These are phyloP conservation scores for Cephus pygmeus DNA, from an alignment of 2,888 invertebrate genomes.

Conservation along the genomic window DNA sequence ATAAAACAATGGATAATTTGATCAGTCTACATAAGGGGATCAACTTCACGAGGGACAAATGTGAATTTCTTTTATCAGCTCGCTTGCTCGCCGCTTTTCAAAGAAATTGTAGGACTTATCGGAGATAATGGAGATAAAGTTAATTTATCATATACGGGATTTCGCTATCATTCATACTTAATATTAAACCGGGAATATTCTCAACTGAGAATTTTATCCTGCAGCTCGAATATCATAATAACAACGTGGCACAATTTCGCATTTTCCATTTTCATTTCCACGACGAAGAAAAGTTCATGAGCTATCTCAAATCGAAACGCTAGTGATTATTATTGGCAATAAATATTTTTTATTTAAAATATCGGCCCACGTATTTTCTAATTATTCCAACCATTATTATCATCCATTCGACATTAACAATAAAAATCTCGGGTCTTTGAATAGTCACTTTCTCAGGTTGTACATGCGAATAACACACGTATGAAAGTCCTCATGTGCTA, in stretches of 20 bases:
- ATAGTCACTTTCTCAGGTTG: not conserved
- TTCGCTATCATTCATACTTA: not conserved
- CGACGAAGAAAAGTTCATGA: not conserved
- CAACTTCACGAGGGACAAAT: not conserved
- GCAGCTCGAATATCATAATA: too few relatives aligned
- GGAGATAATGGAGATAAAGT: not conserved
- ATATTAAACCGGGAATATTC: not conserved
- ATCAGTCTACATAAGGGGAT: not conserved
- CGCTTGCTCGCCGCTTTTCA: not conserved
- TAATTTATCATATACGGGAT: not conserved
- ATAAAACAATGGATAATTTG: not conserved
- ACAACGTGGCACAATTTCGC: not conserved
- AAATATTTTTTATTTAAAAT: conserved; percentile 57
- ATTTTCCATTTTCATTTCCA: not conserved
- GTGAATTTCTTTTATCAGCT: not conserved
- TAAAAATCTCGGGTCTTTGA: not conserved
- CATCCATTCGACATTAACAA: not conserved
- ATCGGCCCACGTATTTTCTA: conserved; percentile 20
- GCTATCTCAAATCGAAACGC: not conserved
- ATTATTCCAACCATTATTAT: not conserved
- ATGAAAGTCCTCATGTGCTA: too few relatives aligned
- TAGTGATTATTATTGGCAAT: conserved; percentile 36
- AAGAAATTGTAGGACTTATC: not conserved
- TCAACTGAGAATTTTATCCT: not conserved
- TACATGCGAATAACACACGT: not conserved